Conservation (phyloP, 2,888 invertebrate species). For the Caenorhabditis sulstoni region DNA sequence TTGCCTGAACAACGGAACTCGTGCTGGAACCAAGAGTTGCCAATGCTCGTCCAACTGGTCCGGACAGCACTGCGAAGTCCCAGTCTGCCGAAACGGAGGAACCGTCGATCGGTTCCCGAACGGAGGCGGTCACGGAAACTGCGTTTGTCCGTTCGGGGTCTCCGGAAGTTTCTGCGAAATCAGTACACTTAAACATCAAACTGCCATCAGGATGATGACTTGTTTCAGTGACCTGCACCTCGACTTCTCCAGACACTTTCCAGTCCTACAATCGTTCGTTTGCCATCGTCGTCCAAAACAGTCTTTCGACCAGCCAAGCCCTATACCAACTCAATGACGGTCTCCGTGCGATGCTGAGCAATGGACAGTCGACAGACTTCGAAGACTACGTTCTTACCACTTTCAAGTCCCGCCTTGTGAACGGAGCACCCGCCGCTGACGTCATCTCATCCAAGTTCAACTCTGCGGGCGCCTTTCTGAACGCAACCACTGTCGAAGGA, state of each 20-base stretch:
- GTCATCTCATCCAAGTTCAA: slow-evolving; percentile 36
- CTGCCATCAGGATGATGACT: neutral
- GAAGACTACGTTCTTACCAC: slow-evolving; percentile 61
- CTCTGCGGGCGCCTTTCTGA: slow-evolving; percentile 45
- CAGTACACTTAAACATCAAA: slow-evolving; percentile 20
- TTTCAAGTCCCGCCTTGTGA: slow-evolving; percentile 43
- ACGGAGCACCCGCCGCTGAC: slow-evolving; percentile 22
- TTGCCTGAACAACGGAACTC: slow-evolving; percentile 57
- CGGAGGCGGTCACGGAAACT: slow-evolving; percentile 62
- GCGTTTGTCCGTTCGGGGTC: slow-evolving; percentile 62
- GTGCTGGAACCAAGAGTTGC: slow-evolving; percentile 43
- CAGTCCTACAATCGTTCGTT: slow-evolving; percentile 57
- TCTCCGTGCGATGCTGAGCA: slow-evolving; percentile 42
- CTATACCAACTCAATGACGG: slow-evolving; percentile 43
- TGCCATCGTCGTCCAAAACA: slow-evolving; percentile 60
- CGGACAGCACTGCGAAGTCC: slow-evolving; percentile 55
- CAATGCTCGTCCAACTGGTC: slow-evolving; percentile 39
- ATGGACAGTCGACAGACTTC: slow-evolving; percentile 52
- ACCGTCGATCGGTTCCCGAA: slow-evolving; percentile 60
- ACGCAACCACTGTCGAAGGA: slow-evolving; percentile 41
- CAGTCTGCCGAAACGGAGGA: slow-evolving; percentile 64
- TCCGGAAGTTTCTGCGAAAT: slow-evolving; percentile 64
- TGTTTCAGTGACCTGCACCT: slow-evolving; percentile 53
- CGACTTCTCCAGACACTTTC: slow-evolving; percentile 48
- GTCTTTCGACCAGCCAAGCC: slow-evolving; percentile 52